These are phyloP conservation scores for Odontothrips loti DNA, from an alignment of 2,888 invertebrate genomes.

Conservation along the genomic window DNA sequence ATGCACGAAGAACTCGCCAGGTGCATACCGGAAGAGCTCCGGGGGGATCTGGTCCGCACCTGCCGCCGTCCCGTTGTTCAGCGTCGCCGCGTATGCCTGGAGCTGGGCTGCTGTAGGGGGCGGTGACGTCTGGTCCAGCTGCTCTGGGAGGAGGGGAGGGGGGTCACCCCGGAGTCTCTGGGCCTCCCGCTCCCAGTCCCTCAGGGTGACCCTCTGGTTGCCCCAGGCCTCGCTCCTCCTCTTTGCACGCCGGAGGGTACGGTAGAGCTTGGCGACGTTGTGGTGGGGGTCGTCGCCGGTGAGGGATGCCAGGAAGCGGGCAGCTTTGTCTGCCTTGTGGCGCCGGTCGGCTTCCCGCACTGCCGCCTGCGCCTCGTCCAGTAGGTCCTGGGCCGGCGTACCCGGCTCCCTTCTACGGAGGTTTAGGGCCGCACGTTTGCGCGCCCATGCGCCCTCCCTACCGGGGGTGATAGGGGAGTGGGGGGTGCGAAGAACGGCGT, in stretches of 20 bases:
- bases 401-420: not conserved
- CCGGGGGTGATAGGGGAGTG: not conserved
- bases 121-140: not conserved
- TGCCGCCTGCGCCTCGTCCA: not conserved
- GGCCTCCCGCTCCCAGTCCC: not conserved
- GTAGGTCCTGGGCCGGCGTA: not conserved
- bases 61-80: not conserved
- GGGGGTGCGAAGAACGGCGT: not conserved
- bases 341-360: not conserved
- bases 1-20: not conserved
- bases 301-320: not conserved
- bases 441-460: not conserved
- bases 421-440: not conserved
- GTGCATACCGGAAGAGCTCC: not conserved
- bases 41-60: not conserved
- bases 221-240: not conserved
- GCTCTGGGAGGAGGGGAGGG: not conserved
- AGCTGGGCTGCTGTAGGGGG: not conserved
- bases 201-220: too few relatives aligned
- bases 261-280: too few relatives aligned
- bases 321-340: not conserved
- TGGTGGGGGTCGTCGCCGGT: not conserved
- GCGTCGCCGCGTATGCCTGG: not conserved
- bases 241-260: too few relatives aligned
- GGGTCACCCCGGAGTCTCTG: not conserved